Percentiles rank a stretch among this genome's conserved stretches.
These are phyloP conservation scores for Lepeophtheirus nordmannii DNA, from an alignment of 2,888 invertebrate species.

Conservation along the genomic window DNA sequence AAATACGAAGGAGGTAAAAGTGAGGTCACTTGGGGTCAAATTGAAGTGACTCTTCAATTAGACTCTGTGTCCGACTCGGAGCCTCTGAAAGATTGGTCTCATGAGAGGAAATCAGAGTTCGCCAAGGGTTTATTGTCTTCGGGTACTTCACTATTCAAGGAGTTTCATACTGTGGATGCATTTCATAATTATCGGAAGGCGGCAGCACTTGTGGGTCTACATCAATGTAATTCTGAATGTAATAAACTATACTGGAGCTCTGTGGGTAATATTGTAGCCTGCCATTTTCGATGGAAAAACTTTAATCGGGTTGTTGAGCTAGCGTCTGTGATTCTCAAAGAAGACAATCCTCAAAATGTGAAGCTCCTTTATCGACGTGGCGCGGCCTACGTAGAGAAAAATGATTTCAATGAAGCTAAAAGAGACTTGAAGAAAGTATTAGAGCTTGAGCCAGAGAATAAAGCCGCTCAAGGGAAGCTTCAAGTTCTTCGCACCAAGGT, in stretches of 20 bases:
- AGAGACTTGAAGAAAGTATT: slow-evolving; percentile 3
- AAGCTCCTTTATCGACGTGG: slow-evolving; percentile 7
- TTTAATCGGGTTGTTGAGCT: not conserved
- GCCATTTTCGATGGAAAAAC: slow-evolving; percentile 16
- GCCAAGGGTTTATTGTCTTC: not conserved
- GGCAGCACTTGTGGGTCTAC: not conserved
- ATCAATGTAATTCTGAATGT: not conserved
- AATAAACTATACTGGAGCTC: not conserved
- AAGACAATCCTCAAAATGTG: slow-evolving; percentile 10
- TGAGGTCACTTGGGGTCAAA: not conserved
- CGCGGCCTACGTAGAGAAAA: not conserved
- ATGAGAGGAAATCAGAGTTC: not conserved
- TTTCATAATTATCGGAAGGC: slow-evolving; percentile 12
- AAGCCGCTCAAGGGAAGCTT: slow-evolving; percentile 7
- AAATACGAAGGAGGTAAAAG: not conserved
- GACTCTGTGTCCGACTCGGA: not conserved
- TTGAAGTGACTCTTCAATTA: not conserved
- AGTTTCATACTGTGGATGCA: not conserved
- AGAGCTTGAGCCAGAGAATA: slow-evolving; percentile 8
- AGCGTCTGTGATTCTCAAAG: not conserved
- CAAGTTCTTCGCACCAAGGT: not conserved
- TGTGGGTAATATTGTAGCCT: slow-evolving; percentile 1
- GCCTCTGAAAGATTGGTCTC: slow-evolving; percentile 5
- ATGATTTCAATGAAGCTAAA: slow-evolving; percentile 7
- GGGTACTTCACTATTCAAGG: not conserved